Conservation (phyloP, 2,113 vertebrate species). For the Terrapene triunguis region DNA sequence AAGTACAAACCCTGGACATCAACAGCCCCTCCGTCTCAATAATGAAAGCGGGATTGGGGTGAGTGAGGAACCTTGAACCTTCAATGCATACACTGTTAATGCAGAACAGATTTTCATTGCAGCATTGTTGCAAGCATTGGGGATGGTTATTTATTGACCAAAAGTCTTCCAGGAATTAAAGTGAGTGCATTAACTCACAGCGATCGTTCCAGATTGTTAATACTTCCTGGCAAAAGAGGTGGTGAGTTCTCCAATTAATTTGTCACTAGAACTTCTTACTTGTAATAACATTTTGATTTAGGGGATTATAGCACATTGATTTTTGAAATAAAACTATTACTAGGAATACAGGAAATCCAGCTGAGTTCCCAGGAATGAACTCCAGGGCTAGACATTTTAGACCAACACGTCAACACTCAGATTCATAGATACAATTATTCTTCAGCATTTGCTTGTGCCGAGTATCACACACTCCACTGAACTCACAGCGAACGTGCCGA, state of each 20-base stretch:
- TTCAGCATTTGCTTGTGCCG: background rate
- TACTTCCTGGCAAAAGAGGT: background rate
- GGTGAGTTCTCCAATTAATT: background rate
- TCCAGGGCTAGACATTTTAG: background rate
- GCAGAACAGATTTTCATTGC: background rate
- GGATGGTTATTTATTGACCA: background rate
- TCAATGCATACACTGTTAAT: rapidly evolving
- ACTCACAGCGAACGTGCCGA: slow-evolving; percentile 24
- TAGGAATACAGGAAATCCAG: background rate
- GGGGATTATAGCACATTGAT: rapidly evolving
- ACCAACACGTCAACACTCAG: rapidly evolving
- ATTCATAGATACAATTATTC: background rate
- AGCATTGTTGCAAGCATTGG: rapidly evolving
- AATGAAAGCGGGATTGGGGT: background rate
- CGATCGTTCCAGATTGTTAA: background rate
- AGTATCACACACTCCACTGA: rapidly evolving
- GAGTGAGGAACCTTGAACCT: background rate
- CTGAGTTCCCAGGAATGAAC: rapidly evolving
- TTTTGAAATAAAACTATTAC: background rate
- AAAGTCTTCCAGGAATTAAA: background rate
- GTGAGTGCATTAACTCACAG: rapidly evolving
- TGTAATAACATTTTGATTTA: background rate
- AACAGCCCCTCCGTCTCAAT: rapidly evolving
- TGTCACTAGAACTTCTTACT: background rate
- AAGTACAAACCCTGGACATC: too few relatives aligned